Conservation (phyloP, 1,140 invertebrate genomes). For the Rhagoletis zephyria region DNA sequence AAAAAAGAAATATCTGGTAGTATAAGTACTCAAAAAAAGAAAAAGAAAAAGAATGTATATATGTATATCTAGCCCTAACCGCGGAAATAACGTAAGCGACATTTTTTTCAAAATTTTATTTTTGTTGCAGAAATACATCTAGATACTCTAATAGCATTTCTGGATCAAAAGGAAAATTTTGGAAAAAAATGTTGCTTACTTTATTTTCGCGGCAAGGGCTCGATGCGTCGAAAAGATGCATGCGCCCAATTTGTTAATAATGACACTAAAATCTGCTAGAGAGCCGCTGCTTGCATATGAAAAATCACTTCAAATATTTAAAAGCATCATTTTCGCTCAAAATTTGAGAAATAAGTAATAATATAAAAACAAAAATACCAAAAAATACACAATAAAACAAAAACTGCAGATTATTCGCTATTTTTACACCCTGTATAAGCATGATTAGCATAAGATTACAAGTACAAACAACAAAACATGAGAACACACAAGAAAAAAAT, state of each 20-base stretch:
- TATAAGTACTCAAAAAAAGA: neutral
- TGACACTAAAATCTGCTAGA: neutral
- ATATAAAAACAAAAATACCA: neutral
- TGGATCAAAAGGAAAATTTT: too few species aligned
- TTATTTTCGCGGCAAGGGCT: too few species aligned
- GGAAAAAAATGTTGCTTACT: too few species aligned
- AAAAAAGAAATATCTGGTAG: slow-evolving; percentile 3
- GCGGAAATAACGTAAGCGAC: too few species aligned
- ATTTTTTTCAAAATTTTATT: too few species aligned
- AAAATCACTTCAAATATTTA: neutral
- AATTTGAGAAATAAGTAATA: neutral
- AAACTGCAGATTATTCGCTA: slow-evolving; percentile 59
- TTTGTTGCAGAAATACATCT: too few species aligned
- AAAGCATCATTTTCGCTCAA: neutral
- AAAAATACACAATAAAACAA: neutral
- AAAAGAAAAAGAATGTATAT: neutral
- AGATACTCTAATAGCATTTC: too few species aligned
- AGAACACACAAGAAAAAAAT: neutral
- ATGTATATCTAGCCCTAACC: too few species aligned
- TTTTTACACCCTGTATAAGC: slow-evolving; percentile 68
- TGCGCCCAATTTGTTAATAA: slow-evolving; percentile 1
- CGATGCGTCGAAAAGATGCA: too few species aligned
- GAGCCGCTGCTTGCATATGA: neutral
- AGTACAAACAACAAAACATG: slow-evolving; percentile 32
- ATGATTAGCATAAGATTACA: slow-evolving; percentile 53